phyloP scores from a whole-genome alignment of 1,140 invertebrate genomes.

The Elysia chlorotica region DNA sequence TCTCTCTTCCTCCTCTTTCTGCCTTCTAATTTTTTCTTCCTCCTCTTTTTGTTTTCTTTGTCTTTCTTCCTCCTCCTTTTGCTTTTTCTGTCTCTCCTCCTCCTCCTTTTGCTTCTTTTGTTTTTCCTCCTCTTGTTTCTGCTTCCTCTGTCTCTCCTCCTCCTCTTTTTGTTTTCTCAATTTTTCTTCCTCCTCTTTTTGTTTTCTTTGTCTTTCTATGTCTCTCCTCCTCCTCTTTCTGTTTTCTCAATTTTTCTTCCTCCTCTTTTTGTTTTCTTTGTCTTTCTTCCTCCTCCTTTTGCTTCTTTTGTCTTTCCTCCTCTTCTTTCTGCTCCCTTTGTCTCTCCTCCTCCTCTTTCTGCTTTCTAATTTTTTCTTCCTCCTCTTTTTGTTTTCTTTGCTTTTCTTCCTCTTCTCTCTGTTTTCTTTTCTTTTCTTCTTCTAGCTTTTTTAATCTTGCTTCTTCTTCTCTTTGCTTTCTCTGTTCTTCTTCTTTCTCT shows the following conservation, averaged over 20 bases:
- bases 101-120: not conserved
- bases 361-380: too few relatives aligned
- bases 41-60: not conserved
- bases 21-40: not conserved
- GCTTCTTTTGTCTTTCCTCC: not conserved
- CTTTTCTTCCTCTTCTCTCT: too few relatives aligned
- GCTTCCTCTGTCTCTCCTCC: not conserved
- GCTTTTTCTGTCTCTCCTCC: not conserved
- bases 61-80: not conserved
- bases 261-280: not conserved
- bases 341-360: too few relatives aligned
- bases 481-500: too few relatives aligned
- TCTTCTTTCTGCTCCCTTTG: not conserved
- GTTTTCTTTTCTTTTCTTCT: too few relatives aligned
- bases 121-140: not conserved
- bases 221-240: not conserved
- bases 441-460: too few relatives aligned
- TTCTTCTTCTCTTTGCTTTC: too few relatives aligned
- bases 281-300: not conserved
- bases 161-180: not conserved
- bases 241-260: not conserved
- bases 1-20: not conserved
- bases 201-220: not conserved
- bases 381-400: too few relatives aligned
- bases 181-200: not conserved